These are phyloP conservation scores for Apodemia duryi DNA, from an alignment of 2,888 invertebrate genomes.

Conservation along the genomic window DNA sequence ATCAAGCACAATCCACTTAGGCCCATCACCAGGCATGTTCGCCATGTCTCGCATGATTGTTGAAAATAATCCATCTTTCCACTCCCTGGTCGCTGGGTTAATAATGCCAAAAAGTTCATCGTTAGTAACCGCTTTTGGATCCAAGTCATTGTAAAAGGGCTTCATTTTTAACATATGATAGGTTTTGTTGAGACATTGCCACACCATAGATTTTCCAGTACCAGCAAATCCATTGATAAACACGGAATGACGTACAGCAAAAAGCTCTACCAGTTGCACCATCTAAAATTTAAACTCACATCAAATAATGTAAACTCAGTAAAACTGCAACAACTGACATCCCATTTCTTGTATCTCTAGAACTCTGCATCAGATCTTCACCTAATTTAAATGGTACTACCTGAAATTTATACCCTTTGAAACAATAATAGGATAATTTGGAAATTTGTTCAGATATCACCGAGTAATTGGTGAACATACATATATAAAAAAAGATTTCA, in stretches of 20 bases:
- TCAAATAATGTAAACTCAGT: background rate
- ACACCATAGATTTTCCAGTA: conserved; percentile 95
- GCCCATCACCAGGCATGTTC: conserved; percentile 90
- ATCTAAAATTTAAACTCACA: conserved; percentile 72
- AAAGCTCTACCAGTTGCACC: conserved; percentile 94
- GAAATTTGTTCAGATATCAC: too few species aligned
- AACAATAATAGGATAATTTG: too few species aligned
- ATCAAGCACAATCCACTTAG: conserved; percentile 97
- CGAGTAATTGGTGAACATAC: too few species aligned
- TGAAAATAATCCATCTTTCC: conserved; percentile 95
- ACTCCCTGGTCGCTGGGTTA: conserved; percentile 95
- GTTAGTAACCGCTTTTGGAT: conserved; percentile 97
- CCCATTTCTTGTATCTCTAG: too few species aligned
- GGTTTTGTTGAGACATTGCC: conserved; percentile 93
- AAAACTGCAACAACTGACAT: too few species aligned
- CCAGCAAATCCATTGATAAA: conserved; percentile 93
- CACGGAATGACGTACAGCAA: conserved; percentile 96
- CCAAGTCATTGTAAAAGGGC: conserved; percentile 93
- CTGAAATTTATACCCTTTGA: too few species aligned
- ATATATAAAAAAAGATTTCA: too few species aligned
- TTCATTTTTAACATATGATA: conserved; percentile 89
- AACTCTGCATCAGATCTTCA: too few species aligned
- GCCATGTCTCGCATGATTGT: conserved; percentile 96
- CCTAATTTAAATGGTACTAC: too few species aligned
- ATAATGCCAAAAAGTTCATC: conserved; percentile 97